Conservation (phyloP, 2,797 vertebrate species). For the Nyctibius grandis region DNA sequence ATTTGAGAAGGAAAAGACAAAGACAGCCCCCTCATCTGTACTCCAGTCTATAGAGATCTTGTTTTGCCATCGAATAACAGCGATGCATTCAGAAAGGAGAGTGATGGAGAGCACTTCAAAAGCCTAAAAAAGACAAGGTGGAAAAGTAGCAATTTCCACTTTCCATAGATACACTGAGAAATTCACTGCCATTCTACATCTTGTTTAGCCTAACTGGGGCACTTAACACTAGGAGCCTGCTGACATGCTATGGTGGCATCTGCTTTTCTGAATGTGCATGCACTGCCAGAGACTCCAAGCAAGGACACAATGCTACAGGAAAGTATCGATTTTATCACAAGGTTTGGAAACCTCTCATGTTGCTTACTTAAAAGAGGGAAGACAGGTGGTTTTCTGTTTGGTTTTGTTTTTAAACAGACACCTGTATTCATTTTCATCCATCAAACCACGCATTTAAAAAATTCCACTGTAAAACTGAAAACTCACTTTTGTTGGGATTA, state of each 20-base stretch:
- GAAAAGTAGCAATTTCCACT: neutral
- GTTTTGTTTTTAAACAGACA: neutral
- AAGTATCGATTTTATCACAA: neutral
- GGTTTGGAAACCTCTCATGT: neutral
- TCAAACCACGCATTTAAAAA: neutral
- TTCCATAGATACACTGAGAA: neutral
- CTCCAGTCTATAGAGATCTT: neutral
- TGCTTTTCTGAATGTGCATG: neutral
- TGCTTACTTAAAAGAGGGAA: neutral
- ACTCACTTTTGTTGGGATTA: neutral
- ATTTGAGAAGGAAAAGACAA: neutral
- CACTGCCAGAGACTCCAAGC: neutral
- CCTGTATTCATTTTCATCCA: neutral
- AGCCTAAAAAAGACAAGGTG: neutral
- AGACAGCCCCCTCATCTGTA: neutral
- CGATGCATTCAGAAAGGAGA: neutral
- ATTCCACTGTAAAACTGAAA: neutral
- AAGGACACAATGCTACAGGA: neutral
- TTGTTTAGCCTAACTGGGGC: neutral
- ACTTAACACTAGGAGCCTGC: neutral
- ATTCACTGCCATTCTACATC: neutral
- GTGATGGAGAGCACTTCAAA: neutral
- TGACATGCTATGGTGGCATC: neutral
- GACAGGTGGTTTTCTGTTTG: neutral
- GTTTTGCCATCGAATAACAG: neutral